Percentiles rank a stretch among this genome's conserved stretches.
These are phyloP conservation scores for Alouatta palliata DNA, from an alignment of 2,113 vertebrate genomes.

Conservation along the genomic window DNA sequence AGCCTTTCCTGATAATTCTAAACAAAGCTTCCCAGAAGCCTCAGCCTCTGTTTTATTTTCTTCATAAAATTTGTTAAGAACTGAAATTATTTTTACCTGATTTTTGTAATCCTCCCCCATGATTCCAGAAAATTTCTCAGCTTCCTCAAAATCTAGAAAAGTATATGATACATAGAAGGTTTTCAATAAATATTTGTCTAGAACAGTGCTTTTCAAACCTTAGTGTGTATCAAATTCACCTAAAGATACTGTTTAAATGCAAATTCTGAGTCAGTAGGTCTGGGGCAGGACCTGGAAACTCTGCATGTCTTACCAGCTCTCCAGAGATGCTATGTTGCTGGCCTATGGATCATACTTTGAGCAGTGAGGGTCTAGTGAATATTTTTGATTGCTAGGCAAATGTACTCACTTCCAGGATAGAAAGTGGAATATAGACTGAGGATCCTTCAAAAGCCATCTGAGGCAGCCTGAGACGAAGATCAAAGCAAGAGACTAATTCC, in stretches of 20 bases:
- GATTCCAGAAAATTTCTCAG: not conserved
- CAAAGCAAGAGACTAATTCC: constrained; percentile 54
- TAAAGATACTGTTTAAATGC: constrained; percentile 1
- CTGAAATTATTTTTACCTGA: not conserved
- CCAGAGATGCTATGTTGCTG: not conserved
- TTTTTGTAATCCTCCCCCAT: not conserved
- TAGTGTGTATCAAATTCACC: not conserved
- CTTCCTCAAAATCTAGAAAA: not conserved
- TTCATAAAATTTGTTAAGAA: not conserved
- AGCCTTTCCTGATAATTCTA: not conserved
- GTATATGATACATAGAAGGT: not conserved
- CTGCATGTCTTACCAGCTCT: not conserved
- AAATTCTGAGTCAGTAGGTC: not conserved
- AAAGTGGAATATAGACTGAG: not conserved
- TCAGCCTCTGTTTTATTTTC: not conserved
- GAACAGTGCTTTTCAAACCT: constrained; percentile 21
- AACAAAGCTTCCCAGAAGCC: not conserved
- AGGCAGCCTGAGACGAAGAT: constrained; percentile 40
- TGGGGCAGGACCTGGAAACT: not conserved
- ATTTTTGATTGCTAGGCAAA: not conserved
- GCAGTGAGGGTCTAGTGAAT: not conserved
- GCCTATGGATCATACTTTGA: not conserved
- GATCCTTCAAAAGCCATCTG: not conserved
- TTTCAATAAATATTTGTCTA: constrained; percentile 46
- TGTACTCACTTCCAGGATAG: not conserved